Percentiles rank a stretch among this genome's conserved stretches.
phyloP scores from a whole-genome alignment of 1,140 invertebrate genomes.

The Drosophila arizonae region DNA sequence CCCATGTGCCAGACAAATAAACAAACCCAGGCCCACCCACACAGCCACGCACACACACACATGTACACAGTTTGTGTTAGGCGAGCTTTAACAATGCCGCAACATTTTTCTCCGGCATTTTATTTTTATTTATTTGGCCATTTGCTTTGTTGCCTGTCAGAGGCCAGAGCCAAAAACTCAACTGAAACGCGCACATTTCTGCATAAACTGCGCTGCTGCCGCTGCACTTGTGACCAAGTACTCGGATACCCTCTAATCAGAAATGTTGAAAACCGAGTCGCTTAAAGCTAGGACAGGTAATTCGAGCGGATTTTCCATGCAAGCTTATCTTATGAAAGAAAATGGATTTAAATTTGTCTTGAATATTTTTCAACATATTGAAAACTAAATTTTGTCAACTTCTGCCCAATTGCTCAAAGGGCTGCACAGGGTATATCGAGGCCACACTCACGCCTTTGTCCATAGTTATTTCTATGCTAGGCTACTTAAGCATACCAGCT shows the following conservation, averaged over 20 bases:
- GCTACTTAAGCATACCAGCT: conserved; percentile 34
- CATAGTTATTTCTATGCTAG: conserved; percentile 33
- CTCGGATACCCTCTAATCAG: background rate
- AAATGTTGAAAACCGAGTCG: background rate
- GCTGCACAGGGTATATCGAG: background rate
- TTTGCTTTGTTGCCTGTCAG: conserved; percentile 37
- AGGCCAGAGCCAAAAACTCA: conserved; percentile 31
- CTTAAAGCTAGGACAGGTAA: background rate
- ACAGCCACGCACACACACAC: background rate
- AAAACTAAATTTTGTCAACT: too few relatives aligned
- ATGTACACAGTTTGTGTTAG: conserved; percentile 6
- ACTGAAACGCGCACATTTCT: conserved; percentile 65
- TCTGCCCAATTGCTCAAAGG: background rate
- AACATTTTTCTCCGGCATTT: conserved; percentile 55
- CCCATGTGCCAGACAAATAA: conserved; percentile 57
- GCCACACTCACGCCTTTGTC: background rate
- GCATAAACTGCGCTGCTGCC: conserved; percentile 72
- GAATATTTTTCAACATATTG: too few relatives aligned
- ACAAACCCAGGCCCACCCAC: conserved; percentile 33
- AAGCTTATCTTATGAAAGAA: too few relatives aligned
- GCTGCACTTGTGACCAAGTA: conserved; percentile 49
- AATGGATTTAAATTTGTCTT: too few relatives aligned
- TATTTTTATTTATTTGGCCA: conserved; percentile 54
- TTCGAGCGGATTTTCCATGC: too few relatives aligned
- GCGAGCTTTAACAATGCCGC: conserved; percentile 41